Base-by-base conservation (phyloP, 92 coral and sea anemone species). In the Palythoa heliodiscus region DNA sequence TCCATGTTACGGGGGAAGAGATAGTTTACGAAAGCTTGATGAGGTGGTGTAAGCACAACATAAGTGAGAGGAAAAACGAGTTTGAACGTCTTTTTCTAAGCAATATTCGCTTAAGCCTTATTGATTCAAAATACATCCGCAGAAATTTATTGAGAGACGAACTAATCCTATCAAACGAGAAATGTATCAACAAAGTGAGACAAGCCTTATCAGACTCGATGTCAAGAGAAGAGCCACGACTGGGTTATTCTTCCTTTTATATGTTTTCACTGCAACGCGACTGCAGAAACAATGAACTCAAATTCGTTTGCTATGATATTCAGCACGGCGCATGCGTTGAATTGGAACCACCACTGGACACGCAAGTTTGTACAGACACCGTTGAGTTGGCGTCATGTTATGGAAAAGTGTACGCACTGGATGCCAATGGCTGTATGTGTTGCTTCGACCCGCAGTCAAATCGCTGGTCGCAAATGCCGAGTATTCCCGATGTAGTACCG, bases 381-480 rank as follows among this genome's bases (percentile, higher is more conserved):
- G 58, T 79, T 20, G 83, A 79, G 12, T 20, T 79, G 2, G 73
- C 83, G 5, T 79, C 83, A 4, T 61, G 83, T n/a, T 50, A 43
- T 7, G 83, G 83, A 0, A 47, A 43, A 20, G 83, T 79, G 53
- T 79, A 79, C 37, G 55, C 83, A 39, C 73, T 79, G 2, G 83
- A 66, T 58, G 71, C 58, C 1, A 64, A 60, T 17, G 83, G 83
- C 17, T 15, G 72, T 35, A 19, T 22, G 3, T 19, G 57, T 52
- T 66, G 39, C 39, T 80, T 63, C 60, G 53, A 20, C 47, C 58
- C 84, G n/a, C 84, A 80, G 63, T 39, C 84, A 23, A 66, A 47
- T 74, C 74, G 75, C 58, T 80, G 84, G 84, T 39, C 23, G 63
- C 74, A 80, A 64, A 55, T 80, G 75, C 60, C 84, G 24, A 80